Base-by-base conservation (phyloP, 1,140 invertebrate species). In the Drosophila equinoxialis region DNA sequence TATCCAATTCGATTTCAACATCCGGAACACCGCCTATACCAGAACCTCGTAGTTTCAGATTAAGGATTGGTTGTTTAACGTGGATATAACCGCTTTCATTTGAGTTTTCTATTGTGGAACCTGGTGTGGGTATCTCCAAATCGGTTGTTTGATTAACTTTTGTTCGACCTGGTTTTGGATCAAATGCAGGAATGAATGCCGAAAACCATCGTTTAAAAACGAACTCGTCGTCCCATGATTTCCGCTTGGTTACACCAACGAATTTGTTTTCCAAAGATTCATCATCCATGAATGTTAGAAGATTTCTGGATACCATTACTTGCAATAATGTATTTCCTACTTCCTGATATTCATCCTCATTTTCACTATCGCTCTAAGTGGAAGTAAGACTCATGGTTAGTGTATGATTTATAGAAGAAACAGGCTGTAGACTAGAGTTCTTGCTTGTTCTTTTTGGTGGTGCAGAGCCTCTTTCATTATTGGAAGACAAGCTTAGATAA, bases 171-270 rank as follows among this genome's bases (percentile, higher is more conserved):
- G 99, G 99, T 35, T 98, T 93, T 14, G 99, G 99, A 94, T 99
- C 99, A 92, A 99, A 99, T 14, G 98, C 98, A 3, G 99, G 99
- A 91, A 99, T 99, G 10, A 99, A 94, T 8, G 98, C 97, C 6
- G 97, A 97, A 93, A 98, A 98, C 92, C 99, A 98, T 61, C 98
- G 93, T 93, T 99, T 99, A 4, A 99, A 92, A 23, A 99, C 97
- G 93, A 97, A 99, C 81, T 99, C 99, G 92, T 99, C 98, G 92
- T 99, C 98, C 98, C 98, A 99, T 0, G 96, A 97, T 76, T 98
- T 94, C 58, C 97, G 94, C 76, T 97, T 96, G 14, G 95, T 95
- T 0, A 92, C 89, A n/a, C 93, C 93, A 4, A 93, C 93, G 26
- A 92, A 68, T 48, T 91, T 65, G 73, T 92, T 92, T 77, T 94